Base-by-base conservation (phyloP, 2,888 invertebrate species). In the Parapristionchus giblindavisi region DNA sequence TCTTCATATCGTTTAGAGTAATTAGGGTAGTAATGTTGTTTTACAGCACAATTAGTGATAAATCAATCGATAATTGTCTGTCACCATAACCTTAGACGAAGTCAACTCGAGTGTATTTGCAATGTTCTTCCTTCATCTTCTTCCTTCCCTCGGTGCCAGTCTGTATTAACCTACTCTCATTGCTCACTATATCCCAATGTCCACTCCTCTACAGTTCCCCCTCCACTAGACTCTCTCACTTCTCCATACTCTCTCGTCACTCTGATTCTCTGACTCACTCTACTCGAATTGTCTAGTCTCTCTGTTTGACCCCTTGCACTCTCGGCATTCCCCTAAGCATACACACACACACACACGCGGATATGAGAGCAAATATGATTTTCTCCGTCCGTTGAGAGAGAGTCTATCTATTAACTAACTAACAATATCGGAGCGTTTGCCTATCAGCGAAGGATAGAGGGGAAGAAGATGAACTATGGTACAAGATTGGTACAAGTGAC, bases 131-230 rank as follows among this genome's bases (percentile, higher is more conserved):
- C 24, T 27, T 24, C 56, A 8, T 56, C 24, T 27, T 27, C 56
- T 56, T 56, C 24, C 56, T 27, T 27, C 24, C 56, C 14, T 17
- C 56, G 17, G 70, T 71, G 43, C 70, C 70, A 71, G 40, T 29
- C 70, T 32, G 70, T 71, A 71, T 71, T 71, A 71, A 71, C 70
- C 70, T 56, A 40, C 32, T 34, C 38, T 61, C 63, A 40, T 43
- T 65, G 29, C 27, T 29, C 43, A 6, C 29, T 27, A 40, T 38
- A 38, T 27, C 63, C 29, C 43, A 6, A 27, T 65, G 63, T 65
- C 63, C 63, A 40, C 63, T 4, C 61, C 43, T 43, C 43, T 8
- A 43, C 43, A 14, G 11, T 40, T 1, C 24, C 63, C 43, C 29
- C 43, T 43, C 32, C 68, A 36, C 52, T 48, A n/a, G 4, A 3